Percentiles rank a stretch among this genome's conserved stretches.
Evolutionary conservation across 2,888 invertebrate genomes (phyloP).

Genomic region (Augochlorella aurata): DNA sequence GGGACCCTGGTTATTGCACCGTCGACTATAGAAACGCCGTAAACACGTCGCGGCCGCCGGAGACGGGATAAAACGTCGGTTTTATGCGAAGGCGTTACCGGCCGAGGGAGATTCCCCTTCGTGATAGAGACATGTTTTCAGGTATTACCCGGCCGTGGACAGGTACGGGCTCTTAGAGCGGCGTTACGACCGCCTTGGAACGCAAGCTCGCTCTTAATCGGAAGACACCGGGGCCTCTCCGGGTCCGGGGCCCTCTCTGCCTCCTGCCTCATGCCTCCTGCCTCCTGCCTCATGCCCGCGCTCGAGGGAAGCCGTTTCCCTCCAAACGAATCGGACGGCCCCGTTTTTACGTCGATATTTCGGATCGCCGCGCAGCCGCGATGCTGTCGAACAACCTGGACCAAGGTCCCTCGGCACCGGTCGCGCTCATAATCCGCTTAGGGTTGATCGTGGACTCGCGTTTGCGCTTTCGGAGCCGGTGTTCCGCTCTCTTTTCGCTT

Average conservation of each 20-base stretch:
- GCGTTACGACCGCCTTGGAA: conserved; percentile 75
- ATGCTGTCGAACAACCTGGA: neutral
- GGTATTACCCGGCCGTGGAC: conserved; percentile 79
- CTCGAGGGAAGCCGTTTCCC: conserved; percentile 24
- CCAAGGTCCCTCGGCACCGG: neutral
- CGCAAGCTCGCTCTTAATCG: conserved; percentile 73
- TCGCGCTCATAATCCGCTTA: conserved; percentile 1
- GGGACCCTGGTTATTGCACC: conserved; percentile 64
- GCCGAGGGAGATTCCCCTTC: conserved; percentile 75
- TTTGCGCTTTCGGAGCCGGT: too few species aligned
- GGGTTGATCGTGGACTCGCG: neutral
- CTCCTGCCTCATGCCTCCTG: conserved; percentile 18
- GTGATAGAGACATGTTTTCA: conserved; percentile 81
- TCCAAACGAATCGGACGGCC: conserved; percentile 31
- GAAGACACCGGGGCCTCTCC: conserved; percentile 56
- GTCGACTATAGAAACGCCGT: conserved; percentile 77
- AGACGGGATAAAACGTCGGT: conserved; percentile 79
- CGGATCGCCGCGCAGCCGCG: neutral
- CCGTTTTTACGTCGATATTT: conserved; percentile 45
- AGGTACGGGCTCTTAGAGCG: conserved; percentile 80
- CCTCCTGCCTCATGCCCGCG: neutral
- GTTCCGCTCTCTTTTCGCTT: too few species aligned
- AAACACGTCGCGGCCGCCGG: conserved; percentile 76
- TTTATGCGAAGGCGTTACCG: conserved; percentile 80
- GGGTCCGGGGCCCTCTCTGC: conserved; percentile 39